Percentiles rank a stretch among this genome's conserved stretches.
These are phyloP conservation scores for Chloropsis cyanopogon DNA, from an alignment of 2,113 vertebrate genomes.

Conservation along the genomic window DNA sequence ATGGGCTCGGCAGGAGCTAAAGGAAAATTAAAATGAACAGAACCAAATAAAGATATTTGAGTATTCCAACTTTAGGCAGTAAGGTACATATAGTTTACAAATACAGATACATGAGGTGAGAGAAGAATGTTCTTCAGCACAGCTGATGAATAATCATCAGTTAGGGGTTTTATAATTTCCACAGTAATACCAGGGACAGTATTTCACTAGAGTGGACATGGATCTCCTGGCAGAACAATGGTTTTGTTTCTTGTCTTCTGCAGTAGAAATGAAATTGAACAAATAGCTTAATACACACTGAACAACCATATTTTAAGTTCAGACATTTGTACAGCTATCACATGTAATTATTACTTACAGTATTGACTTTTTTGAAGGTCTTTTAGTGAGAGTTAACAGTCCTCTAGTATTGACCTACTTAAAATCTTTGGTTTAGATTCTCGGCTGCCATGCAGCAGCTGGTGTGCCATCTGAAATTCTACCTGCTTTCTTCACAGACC, in stretches of 20 bases:
- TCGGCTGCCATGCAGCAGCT: not conserved
- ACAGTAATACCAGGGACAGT: not conserved
- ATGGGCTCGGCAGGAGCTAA: not conserved
- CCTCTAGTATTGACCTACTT: not conserved
- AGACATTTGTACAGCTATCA: not conserved
- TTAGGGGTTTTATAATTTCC: not conserved
- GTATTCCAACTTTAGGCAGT: not conserved
- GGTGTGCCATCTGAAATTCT: not conserved
- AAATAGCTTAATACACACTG: not conserved
- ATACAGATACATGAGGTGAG: not conserved
- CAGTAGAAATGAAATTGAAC: not conserved
- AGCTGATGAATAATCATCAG: not conserved
- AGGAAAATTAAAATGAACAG: not conserved
- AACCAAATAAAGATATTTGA: not conserved
- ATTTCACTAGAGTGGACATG: not conserved
- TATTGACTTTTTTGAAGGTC: constrained; percentile 1
- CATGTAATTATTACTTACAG: not conserved
- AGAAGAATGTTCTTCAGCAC: not conserved
- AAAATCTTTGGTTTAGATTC: not conserved
- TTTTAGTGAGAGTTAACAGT: not conserved
- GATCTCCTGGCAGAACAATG: not conserved
- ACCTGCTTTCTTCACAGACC: not conserved
- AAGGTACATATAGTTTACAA: not conserved
- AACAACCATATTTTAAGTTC: not conserved
- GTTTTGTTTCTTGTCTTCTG: not conserved